These are phyloP conservation scores for Globodera ellingtonae DNA, from an alignment of 1,140 invertebrate species.

Conservation along the genomic window DNA sequence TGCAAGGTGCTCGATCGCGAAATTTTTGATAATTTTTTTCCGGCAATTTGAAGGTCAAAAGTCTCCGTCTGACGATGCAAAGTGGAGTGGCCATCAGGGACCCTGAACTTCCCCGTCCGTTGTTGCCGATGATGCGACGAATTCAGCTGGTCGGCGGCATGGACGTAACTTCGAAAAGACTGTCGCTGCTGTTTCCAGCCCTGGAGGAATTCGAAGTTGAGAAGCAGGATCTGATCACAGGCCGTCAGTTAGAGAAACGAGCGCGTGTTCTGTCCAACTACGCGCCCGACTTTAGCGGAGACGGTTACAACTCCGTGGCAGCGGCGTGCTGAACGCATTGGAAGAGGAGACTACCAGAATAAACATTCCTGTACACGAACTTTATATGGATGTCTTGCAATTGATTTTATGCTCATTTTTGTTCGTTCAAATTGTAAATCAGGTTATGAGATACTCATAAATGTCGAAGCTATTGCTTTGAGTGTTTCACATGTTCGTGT, in stretches of 20 bases:
- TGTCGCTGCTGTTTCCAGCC: constrained; percentile 47
- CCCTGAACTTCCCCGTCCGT: constrained; percentile 14
- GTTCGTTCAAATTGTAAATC: neutral
- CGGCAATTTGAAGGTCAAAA: constrained; percentile 38
- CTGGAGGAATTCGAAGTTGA: constrained; percentile 45
- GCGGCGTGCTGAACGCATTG: constrained; percentile 17
- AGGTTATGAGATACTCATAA: too few species aligned
- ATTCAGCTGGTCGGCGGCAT: constrained; percentile 49
- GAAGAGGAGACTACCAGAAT: too few species aligned
- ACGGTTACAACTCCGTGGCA: constrained; percentile 11
- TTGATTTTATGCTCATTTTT: neutral
- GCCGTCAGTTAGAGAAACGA: constrained; percentile 1
- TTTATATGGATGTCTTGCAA: neutral
- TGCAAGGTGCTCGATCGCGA: constrained; percentile 37
- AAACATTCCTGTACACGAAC: neutral
- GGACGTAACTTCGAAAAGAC: constrained; percentile 22
- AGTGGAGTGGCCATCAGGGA: constrained; percentile 44
- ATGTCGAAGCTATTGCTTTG: too few species aligned
- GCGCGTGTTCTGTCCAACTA: constrained; percentile 21
- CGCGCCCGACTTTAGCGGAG: constrained; percentile 12
- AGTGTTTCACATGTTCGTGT: too few species aligned
- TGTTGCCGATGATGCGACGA: constrained; percentile 35
- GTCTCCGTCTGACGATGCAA: constrained; percentile 56
- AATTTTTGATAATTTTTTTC: neutral
- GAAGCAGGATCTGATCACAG: constrained; percentile 44